A percentile compares a stretch with the other conserved stretches of the same genome.
These are phyloP conservation scores for Cynoglossus semilaevis DNA, from an alignment of 2,113 vertebrate species.

Conservation along the genomic window DNA sequence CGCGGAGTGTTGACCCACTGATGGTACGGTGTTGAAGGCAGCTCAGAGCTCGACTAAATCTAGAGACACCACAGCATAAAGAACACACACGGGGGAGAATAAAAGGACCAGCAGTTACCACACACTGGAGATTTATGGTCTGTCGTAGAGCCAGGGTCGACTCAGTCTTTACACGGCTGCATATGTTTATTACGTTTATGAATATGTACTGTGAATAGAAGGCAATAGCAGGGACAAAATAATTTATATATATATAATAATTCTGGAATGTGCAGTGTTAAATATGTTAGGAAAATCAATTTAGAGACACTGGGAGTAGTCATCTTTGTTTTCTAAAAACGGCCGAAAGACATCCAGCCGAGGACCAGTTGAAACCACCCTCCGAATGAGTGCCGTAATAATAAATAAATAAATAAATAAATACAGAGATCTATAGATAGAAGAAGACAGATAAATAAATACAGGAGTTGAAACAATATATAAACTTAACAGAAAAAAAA, in stretches of 20 bases:
- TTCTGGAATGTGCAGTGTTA: too few relatives aligned
- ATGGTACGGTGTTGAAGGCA: conserved; percentile 17
- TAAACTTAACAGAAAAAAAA: conserved; percentile 61
- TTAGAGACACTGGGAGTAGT: too few relatives aligned
- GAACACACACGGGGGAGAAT: conserved; percentile 7
- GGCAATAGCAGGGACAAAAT: too few relatives aligned
- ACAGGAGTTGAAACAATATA: conserved; percentile 3
- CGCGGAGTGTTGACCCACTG: neutral
- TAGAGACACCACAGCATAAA: conserved; percentile 21
- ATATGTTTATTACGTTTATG: too few relatives aligned
- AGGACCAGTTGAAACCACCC: neutral
- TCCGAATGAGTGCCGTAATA: neutral
- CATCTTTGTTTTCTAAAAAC: too few relatives aligned
- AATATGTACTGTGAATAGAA: too few relatives aligned
- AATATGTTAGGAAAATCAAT: too few relatives aligned
- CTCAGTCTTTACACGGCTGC: neutral
- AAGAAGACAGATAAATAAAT: conserved; percentile 40
- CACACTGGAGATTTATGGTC: too few relatives aligned
- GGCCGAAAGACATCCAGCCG: neutral
- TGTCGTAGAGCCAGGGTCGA: too few relatives aligned
- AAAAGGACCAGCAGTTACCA: conserved; percentile 4
- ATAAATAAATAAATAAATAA: neutral
- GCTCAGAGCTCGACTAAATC: conserved; percentile 22
- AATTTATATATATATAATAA: too few relatives aligned
- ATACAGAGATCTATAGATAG: neutral